These are phyloP conservation scores for Caerostris darwini DNA, from an alignment of 1,140 invertebrate species.

Conservation along the genomic window DNA sequence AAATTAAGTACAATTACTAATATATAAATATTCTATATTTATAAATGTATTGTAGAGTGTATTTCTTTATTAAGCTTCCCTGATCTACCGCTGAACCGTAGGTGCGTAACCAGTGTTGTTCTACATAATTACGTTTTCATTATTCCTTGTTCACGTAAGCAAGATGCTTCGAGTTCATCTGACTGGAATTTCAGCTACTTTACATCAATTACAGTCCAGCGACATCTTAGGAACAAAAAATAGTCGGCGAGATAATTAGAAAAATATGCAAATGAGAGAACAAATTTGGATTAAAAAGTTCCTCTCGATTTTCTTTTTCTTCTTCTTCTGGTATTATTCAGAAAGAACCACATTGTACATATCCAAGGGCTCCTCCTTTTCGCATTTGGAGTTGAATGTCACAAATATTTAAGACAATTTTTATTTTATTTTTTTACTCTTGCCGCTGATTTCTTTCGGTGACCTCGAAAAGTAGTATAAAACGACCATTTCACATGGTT, in stretches of 20 bases:
- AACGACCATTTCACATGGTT: constrained; percentile 63
- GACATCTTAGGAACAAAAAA: neutral
- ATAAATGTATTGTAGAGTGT: no score
- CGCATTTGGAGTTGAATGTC: constrained; percentile 10
- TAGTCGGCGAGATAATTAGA: neutral
- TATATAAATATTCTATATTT: no score
- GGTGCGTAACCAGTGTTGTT: no score
- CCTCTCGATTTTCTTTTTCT: neutral
- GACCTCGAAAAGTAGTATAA: constrained; percentile 54
- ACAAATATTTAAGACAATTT: constrained; percentile 16
- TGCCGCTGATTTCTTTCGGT: neutral
- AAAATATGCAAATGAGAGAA: constrained; percentile 30
- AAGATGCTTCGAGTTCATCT: neutral
- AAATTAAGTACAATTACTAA: no score
- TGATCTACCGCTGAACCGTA: no score
- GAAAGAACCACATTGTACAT: constrained; percentile 17
- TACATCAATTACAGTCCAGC: constrained; percentile 7
- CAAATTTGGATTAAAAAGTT: constrained; percentile 13
- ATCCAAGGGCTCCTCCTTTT: constrained; percentile 23
- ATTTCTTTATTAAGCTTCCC: no score
- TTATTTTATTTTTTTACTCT: constrained; percentile 5
- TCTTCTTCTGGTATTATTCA: neutral
- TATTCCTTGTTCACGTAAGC: neutral
- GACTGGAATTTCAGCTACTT: neutral
- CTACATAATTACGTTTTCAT: no score